Percentiles rank a stretch among this genome's conserved stretches.
phyloP scores from a whole-genome alignment of 1,140 invertebrate genomes.

The Drosophila sp. region DNA sequence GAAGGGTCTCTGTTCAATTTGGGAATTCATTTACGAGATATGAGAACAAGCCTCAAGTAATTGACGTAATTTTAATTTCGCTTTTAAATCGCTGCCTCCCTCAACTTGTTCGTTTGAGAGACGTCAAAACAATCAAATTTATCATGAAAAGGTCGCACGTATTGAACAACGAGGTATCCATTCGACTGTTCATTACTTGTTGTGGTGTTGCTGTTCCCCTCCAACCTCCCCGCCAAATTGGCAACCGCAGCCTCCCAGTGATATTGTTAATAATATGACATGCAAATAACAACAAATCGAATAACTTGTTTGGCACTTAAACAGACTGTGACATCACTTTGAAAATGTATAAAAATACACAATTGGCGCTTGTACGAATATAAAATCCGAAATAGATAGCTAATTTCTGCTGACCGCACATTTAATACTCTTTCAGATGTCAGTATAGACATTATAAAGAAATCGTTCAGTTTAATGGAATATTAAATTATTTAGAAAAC shows the following conservation, averaged over 20 bases:
- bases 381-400: background rate
- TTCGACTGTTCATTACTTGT: background rate
- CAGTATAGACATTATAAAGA: too few species aligned
- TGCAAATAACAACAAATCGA: constrained; percentile 39
- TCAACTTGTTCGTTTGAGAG: constrained; percentile 33
- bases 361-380: constrained; percentile 57
- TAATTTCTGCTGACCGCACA: background rate
- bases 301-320: constrained; percentile 65
- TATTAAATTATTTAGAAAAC: background rate
- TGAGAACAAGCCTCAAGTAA: background rate
- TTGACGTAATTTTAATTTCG: constrained; percentile 18
- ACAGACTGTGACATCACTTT: constrained; percentile 71
- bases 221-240: constrained; percentile 2
- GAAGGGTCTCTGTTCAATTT: background rate
- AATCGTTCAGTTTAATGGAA: too few species aligned
- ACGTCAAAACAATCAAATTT: constrained; percentile 68
- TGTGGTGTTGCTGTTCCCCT: background rate
- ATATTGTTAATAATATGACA: constrained; percentile 52
- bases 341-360: constrained; percentile 80
- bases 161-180: constrained; percentile 21
- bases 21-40: background rate
- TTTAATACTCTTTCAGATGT: constrained; percentile 1
- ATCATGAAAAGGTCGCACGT: constrained; percentile 65
- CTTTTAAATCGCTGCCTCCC: constrained; percentile 12
- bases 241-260: background rate